These are phyloP conservation scores for Sceloporus tristichus DNA, from an alignment of 2,113 vertebrate genomes.

Conservation along the genomic window DNA sequence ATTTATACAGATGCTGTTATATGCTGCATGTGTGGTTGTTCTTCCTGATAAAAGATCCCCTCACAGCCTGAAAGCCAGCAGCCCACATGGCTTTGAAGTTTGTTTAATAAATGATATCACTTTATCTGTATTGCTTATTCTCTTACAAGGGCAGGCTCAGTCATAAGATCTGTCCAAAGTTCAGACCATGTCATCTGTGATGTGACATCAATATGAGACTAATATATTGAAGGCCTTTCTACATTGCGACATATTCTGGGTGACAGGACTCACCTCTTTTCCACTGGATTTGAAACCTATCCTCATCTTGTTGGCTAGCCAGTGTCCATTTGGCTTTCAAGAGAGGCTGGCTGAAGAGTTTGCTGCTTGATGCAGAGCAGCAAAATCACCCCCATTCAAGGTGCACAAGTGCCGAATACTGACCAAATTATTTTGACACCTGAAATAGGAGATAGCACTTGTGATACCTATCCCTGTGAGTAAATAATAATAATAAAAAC, in stretches of 20 bases:
- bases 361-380: not conserved
- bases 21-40: not conserved
- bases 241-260: not conserved
- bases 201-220: not conserved
- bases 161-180: slow-evolving; percentile 22
- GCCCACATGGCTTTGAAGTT: not conserved
- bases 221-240: not conserved
- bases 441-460: not conserved
- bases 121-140: slow-evolving; percentile 4
- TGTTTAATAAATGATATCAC: slow-evolving; percentile 6
- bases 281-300: not conserved
- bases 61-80: not conserved
- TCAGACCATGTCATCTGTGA: slow-evolving; percentile 8
- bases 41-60: not conserved
- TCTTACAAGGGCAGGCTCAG: slow-evolving; percentile 2
- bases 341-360: not conserved
- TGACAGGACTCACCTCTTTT: not conserved
- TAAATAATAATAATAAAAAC: not conserved
- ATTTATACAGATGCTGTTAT: not conserved
- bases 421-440: not conserved
- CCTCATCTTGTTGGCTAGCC: not conserved
- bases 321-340: not conserved
- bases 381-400: not conserved
- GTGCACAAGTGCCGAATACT: not conserved
- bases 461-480: not conserved